Percentiles rank a stretch among this genome's conserved stretches.
Evolutionary conservation across 2,888 invertebrate genomes (phyloP).

Genomic region (Cataglyphis albicans): DNA sequence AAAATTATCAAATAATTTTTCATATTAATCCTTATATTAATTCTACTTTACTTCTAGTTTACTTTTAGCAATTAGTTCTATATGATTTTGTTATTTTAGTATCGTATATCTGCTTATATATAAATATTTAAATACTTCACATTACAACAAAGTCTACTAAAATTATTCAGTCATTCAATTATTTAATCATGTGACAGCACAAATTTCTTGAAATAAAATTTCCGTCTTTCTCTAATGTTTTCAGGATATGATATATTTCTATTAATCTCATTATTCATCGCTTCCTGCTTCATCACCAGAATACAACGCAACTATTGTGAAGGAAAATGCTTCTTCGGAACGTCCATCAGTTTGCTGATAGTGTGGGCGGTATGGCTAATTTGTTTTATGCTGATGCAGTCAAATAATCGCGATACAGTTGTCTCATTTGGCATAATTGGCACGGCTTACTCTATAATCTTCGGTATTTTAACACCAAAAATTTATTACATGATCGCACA

Average conservation of each 20-base stretch:
- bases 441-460: conserved; percentile 89
- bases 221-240: conserved; percentile 10
- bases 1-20: background rate
- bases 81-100: background rate
- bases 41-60: no score
- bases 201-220: background rate
- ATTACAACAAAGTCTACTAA: background rate
- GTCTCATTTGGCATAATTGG: conserved; percentile 89
- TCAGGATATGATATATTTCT: conserved; percentile 89
- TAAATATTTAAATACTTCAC: background rate
- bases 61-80: background rate
- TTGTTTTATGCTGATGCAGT: conserved; percentile 88
- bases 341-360: conserved; percentile 86
- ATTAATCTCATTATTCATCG: conserved; percentile 87
- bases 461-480: conserved; percentile 90
- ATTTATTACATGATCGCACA: conserved; percentile 90
- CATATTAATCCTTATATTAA: background rate
- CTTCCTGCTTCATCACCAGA: conserved; percentile 89
- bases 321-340: conserved; percentile 87
- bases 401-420: conserved; percentile 87
- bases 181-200: background rate
- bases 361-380: conserved; percentile 87
- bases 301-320: conserved; percentile 91
- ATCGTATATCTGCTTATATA: background rate
- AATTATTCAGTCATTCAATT: background rate